phyloP scores from a whole-genome alignment of 2,113 vertebrate genomes.

The Psilopsiagon aymara region DNA sequence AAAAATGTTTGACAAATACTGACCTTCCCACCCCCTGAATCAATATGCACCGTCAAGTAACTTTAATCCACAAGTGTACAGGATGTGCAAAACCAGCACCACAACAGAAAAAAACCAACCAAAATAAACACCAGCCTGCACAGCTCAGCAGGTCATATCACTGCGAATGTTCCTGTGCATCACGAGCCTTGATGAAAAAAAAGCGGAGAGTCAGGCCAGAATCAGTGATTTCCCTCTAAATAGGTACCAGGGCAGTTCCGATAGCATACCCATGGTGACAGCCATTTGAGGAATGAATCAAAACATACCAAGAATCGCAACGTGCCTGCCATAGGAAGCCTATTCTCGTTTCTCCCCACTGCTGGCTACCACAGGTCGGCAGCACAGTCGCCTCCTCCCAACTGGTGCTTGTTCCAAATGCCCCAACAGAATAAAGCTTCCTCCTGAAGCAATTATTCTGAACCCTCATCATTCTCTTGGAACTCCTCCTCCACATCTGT shows the following conservation, averaged over 20 bases:
- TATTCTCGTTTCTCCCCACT: not conserved
- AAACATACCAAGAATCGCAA: not conserved
- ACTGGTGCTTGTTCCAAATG: not conserved
- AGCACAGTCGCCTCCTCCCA: not conserved
- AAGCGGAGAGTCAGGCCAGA: not conserved
- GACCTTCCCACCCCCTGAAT: not conserved
- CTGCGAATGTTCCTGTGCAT: not conserved
- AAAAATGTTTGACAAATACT: not conserved
- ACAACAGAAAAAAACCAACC: not conserved
- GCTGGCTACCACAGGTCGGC: not conserved
- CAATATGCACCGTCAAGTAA: not conserved
- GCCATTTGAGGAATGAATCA: not conserved
- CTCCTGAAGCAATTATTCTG: not conserved
- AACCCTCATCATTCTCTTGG: not conserved
- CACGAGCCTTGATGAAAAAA: not conserved
- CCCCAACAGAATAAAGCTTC: not conserved
- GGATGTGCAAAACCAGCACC: not conserved
- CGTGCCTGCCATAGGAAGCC: not conserved
- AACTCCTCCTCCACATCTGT: not conserved
- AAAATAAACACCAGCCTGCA: not conserved
- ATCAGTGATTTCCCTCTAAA: not conserved
- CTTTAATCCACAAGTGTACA: not conserved
- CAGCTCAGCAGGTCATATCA: not conserved
- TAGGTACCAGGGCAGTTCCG: not conserved
- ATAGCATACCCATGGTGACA: rapidly evolving